Evolutionary conservation across 2,888 invertebrate species (phyloP), one percentile per base, ranked within the genome.

Genomic region (Teinopalpus imperialis): DNA sequence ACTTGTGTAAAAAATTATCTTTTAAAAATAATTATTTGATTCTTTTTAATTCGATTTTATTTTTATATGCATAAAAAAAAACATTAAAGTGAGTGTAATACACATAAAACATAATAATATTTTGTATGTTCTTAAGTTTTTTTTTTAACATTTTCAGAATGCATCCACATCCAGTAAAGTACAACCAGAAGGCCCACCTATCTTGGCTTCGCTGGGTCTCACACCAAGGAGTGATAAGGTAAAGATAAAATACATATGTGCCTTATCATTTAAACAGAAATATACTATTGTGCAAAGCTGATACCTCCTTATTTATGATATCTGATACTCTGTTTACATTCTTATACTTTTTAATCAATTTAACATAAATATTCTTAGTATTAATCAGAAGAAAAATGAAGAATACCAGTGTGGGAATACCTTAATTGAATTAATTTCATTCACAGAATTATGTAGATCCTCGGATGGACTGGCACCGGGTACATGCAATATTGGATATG

Each of bases 221-320:
- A 89, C 89, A 60, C 89, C 89, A 39, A 75, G 85, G 63, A 89
- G 87, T 81, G 89, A 89, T 78, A 89, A 89, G 89, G 89, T 89
- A 82, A 69, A 70, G 66, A 79, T 78, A 69, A 66, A 50, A 48
- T 48, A 45, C 47, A 18, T 51, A 53, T 51, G 37, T 51, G 40
- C 48, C 61, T 74, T 70, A 69, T 74, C 68, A 63, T 48, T 52
- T 47, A 49, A 31, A 13, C 6, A 43, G 34, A 29, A 40, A 23
- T 29, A 29, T 40, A 21, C 21, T 13, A 13, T 30, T 40, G 30
- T 40, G 21, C 13, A 13, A 40, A 37, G 21, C 21, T 30, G 54
- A 54, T 61, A 56, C 12, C 57, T 49, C 42, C 51, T 35, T 39
- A 52, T 41, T 52, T 44, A 56, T 49, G 57, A 65, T 61, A 59